Base-by-base conservation (phyloP, 2,113 vertebrate genomes). In the Poeciliopsis retropinna region DNA sequence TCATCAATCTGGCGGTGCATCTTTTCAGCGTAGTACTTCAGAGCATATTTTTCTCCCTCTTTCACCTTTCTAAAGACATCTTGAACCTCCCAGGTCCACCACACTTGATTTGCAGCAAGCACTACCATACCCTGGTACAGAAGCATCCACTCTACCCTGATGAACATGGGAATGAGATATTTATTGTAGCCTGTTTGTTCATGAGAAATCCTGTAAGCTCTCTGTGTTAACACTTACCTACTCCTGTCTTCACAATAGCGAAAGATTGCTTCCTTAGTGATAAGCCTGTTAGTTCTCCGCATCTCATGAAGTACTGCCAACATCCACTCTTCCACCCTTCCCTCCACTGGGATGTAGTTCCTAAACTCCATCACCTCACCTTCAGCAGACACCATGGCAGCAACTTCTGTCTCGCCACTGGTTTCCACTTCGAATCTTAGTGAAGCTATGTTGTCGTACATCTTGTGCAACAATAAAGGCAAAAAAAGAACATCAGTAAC, bases 1-100 rank as follows among this genome's bases (percentile, higher is more conserved):
- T 96, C 94, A 4, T 97, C 95, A 0, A 99, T 99, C 85, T 99
- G 98, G 67, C 51, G 70, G 74, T 98, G 97, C 95, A 99, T 95
- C 84, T 95, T 96, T 87, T 91, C 92, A 70, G 97, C 96, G 0
- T 95, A 97, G 82, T 86, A 72, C 84, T 95, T 98, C 89, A 99
- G 88, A 0, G 97, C 98, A 41, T 95, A 92, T 75, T 97, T 98
- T 64, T 97, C 94, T 60, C 98, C 98, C 0, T 86, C 83, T 79
- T 94, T 93, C 67, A 97, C 88, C 64, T 94, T 95, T 12, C 51
- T 76, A 86, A 99, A 99, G 54, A 98, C 93, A 0, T 99, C 95
- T 64, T 99, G 98, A 13, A 99, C 97, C 78, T 98, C 95, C 97
- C 96, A 99, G 5, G 98, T 99, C 98, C 98, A 99, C 98, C 98